Evolutionary conservation across 2,113 vertebrate species (phyloP).

Genomic region (Xiphias gladius): DNA sequence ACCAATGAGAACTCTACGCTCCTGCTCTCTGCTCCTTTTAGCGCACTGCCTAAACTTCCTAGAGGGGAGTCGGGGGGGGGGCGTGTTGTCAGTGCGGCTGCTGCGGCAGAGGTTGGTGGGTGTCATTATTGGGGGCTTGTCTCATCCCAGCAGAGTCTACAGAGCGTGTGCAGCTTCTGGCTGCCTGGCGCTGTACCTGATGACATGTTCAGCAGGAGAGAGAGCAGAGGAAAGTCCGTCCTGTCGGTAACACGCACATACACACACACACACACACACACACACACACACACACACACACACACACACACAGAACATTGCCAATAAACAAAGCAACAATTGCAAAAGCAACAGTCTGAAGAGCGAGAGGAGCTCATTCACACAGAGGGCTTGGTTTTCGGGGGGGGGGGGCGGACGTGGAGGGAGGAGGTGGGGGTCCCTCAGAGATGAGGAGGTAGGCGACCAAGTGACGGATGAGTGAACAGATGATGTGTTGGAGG

Average conservation of each 20-base stretch:
- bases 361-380: conserved; percentile 33
- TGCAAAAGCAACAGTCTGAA: neutral
- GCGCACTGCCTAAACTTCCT: too few species aligned
- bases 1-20: too few species aligned
- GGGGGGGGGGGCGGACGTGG: neutral
- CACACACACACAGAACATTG: neutral
- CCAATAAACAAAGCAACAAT: conserved; percentile 6
- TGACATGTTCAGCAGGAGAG: conserved; percentile 31
- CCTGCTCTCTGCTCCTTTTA: too few species aligned
- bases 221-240: conserved; percentile 16
- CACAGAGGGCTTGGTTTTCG: conserved; percentile 72
- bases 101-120: neutral
- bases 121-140: conserved; percentile 41
- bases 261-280: too few species aligned
- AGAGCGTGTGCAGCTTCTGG: neutral
- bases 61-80: too few species aligned
- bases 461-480: neutral
- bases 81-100: neutral
- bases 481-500: neutral
- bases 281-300: neutral
- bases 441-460: neutral
- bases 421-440: neutral
- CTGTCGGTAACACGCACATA: conserved; percentile 34
- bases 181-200: conserved; percentile 14
- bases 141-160: conserved; percentile 42